Base-by-base conservation (phyloP, 2,797 vertebrate genomes). In the Thunnus albacares region DNA sequence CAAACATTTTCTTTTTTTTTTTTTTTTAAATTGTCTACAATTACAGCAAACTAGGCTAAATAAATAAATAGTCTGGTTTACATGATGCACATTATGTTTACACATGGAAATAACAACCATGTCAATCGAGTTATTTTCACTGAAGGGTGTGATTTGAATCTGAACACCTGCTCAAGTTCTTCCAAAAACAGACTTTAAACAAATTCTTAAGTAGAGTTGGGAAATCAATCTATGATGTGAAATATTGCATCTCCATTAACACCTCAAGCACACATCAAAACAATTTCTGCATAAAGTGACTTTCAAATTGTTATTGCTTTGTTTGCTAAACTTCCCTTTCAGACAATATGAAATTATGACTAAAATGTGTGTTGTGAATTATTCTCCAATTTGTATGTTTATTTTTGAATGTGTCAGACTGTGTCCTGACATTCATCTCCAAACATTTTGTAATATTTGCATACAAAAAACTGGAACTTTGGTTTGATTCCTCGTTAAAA, bases 251-350 rank as follows among this genome's bases (percentile, higher is more conserved):
- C 61, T 71, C 43, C 35, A 61, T 59, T 1, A 69, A 82, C 51
- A 79, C n/a, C 69, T 52, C 35, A 18, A 60, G 14, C 22, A 63
- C 45, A 82, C 38, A 80, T 59, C 58, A 78, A 62, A 70, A 66
- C 45, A 57, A 78, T 57, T 33, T 87, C 79, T 89, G 84, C 86
- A 86, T 86, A 86, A 79, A 79, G 70, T 67, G 64, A 74, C 49
- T 45, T 47, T 83, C 24, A 65, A 47, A 70, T 60, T n/a, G 10
- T 86, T 91, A 90, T 91, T 89, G 90, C 87, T 89, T 83, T 70
- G 22, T 71, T 30, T 58, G 75, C 20, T 51, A 15, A 55, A 78
- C 56, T 15, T 68, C 62, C 49, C 41, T 67, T 81, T 84, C 61
- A 45, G 35, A 47, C 55, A 65, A 66, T 35, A 45, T 47, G 15